phyloP scores from a whole-genome alignment of 2,888 invertebrate genomes.

The Temnothorax unifasciatus region DNA sequence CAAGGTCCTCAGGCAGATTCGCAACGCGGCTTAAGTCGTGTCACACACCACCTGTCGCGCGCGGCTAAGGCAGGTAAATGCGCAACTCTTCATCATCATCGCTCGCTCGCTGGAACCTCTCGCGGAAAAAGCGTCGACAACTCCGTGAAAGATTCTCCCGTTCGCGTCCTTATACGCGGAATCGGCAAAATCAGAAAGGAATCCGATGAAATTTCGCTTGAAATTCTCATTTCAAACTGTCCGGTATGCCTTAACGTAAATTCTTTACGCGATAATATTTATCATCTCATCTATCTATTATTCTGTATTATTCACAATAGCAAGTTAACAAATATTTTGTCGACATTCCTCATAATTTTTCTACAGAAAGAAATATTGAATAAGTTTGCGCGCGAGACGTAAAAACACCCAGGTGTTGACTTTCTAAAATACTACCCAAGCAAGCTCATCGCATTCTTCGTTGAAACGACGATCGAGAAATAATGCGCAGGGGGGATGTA shows the following conservation, averaged over 20 bases:
- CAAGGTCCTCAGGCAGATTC: conserved; percentile 68
- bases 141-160: conserved; percentile 13
- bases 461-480: neutral
- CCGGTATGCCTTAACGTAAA: neutral
- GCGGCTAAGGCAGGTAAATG: conserved; percentile 63
- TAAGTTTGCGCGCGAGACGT: neutral
- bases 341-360: neutral
- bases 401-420: neutral
- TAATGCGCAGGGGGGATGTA: neutral
- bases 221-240: neutral
- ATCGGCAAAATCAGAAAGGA: neutral
- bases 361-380: neutral
- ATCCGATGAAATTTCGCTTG: neutral
- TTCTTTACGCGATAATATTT: neutral
- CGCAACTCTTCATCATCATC: conserved; percentile 59
- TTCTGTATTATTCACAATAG: neutral
- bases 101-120: neutral
- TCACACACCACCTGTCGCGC: conserved; percentile 69
- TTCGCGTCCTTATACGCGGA: too few species aligned
- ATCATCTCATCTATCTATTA: neutral
- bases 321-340: neutral
- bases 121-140: conserved; percentile 27
- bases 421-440: neutral
- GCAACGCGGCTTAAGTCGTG: conserved; percentile 64
- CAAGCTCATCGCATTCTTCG: neutral